Evolutionary conservation across 1,140 invertebrate genomes (phyloP).

Genomic region (Pseudobourletiella spinata): DNA sequence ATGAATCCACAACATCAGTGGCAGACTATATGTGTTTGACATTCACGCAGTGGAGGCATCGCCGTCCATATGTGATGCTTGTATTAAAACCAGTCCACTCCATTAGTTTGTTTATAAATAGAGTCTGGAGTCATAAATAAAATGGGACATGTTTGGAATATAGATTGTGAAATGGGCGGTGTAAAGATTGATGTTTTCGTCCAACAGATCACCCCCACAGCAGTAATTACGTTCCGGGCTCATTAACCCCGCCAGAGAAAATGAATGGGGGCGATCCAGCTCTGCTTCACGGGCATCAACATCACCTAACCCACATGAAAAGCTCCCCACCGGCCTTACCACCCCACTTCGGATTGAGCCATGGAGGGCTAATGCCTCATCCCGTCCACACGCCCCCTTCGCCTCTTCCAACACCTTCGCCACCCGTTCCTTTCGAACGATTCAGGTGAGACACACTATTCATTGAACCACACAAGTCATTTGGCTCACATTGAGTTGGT

Average conservation of each 20-base stretch:
- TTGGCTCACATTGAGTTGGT: background rate
- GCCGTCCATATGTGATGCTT: too few relatives aligned
- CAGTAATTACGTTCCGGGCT: slow-evolving; percentile 37
- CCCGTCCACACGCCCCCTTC: slow-evolving; percentile 67
- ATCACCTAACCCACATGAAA: slow-evolving; percentile 35
- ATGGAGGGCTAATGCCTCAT: slow-evolving; percentile 42
- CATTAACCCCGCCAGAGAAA: slow-evolving; percentile 47
- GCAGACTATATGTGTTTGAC: too few relatives aligned
- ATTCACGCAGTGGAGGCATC: too few relatives aligned
- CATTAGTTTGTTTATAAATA: too few relatives aligned
- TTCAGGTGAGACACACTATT: slow-evolving; percentile 40
- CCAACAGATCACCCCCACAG: slow-evolving; percentile 35
- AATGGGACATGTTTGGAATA: too few relatives aligned
- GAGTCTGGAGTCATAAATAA: too few relatives aligned
- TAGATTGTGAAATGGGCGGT: background rate
- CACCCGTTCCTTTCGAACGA: slow-evolving; percentile 51
- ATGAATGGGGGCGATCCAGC: slow-evolving; percentile 42
- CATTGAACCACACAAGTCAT: background rate
- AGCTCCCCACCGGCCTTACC: slow-evolving; percentile 34
- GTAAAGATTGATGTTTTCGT: background rate
- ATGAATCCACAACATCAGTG: too few relatives aligned
- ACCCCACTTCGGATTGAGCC: slow-evolving; percentile 39
- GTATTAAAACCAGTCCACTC: too few relatives aligned
- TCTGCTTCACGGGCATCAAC: slow-evolving; percentile 36
- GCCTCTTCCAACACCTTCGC: slow-evolving; percentile 50